Evolutionary conservation across 2,113 vertebrate species (phyloP).

Genomic region (Heterocephalus glaber): DNA sequence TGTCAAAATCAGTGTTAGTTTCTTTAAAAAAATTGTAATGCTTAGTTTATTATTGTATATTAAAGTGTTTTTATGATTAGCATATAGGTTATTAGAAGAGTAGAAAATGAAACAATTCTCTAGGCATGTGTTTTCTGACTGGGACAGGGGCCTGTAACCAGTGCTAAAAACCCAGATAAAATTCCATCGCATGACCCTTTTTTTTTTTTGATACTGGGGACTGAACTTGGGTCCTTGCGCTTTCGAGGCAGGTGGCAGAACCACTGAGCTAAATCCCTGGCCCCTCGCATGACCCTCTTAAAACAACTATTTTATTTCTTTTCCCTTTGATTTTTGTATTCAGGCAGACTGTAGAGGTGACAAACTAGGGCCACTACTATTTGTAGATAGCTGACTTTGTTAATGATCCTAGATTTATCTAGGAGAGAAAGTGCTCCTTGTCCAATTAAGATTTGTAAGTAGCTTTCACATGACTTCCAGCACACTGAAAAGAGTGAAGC

Average conservation of each 20-base stretch:
- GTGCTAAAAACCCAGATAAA: background rate
- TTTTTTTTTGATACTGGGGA: no score
- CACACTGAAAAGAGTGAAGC: background rate
- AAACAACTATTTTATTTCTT: background rate
- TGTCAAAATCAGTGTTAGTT: slow-evolving; percentile 12
- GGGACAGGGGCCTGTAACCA: background rate
- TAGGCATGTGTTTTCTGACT: background rate
- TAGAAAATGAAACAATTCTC: background rate
- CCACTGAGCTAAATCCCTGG: no score
- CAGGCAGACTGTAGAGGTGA: background rate
- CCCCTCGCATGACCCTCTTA: background rate
- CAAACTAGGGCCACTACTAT: background rate
- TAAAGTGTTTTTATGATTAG: background rate
- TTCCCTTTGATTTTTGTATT: slow-evolving; percentile 25
- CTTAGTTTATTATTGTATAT: slow-evolving; percentile 55
- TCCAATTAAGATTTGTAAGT: slow-evolving; percentile 27
- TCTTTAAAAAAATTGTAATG: background rate
- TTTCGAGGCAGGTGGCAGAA: no score
- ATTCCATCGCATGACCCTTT: background rate
- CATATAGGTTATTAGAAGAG: background rate
- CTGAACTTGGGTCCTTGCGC: no score
- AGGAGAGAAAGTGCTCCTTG: background rate
- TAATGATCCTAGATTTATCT: background rate
- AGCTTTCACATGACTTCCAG: background rate
- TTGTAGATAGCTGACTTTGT: slow-evolving; percentile 12